A percentile compares a stretch with the other conserved stretches of the same genome.
phyloP scores from a whole-genome alignment of 2,797 vertebrate species.

The Selene dorsalis region DNA sequence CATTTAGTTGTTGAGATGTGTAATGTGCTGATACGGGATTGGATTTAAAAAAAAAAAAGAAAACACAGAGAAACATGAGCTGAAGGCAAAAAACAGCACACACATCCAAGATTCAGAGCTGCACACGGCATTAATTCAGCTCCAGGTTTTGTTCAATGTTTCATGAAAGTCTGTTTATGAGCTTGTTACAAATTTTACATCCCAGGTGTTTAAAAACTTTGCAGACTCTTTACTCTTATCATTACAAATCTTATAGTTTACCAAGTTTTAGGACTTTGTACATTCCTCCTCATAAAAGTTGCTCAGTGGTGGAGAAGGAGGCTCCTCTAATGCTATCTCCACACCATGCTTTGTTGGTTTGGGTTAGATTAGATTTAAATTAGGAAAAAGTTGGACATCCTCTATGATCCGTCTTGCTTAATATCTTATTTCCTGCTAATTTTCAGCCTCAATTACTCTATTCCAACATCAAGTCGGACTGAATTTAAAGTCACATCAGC shows the following conservation, averaged over 20 bases:
- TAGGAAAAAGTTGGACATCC: constrained; percentile 66
- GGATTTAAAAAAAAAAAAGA: constrained; percentile 15
- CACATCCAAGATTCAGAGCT: constrained; percentile 40
- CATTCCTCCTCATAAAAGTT: constrained; percentile 59
- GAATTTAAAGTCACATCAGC: constrained; percentile 69
- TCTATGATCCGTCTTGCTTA: constrained; percentile 66
- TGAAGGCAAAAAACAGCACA: constrained; percentile 47
- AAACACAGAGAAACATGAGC: constrained; percentile 19
- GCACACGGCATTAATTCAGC: constrained; percentile 16
- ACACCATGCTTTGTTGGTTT: constrained; percentile 69
- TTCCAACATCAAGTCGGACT: constrained; percentile 51
- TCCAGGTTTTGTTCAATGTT: constrained; percentile 50
- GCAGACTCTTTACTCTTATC: constrained; percentile 42
- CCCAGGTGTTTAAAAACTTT: constrained; percentile 36
- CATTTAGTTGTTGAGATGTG: constrained; percentile 21
- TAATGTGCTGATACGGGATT: constrained; percentile 27
- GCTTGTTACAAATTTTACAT: constrained; percentile 47
- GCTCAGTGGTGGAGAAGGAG: constrained; percentile 49
- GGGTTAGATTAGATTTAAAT: constrained; percentile 76
- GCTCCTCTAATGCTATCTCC: constrained; percentile 51
- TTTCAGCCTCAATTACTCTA: constrained; percentile 70
- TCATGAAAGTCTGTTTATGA: constrained; percentile 50
- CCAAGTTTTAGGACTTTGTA: constrained; percentile 50
- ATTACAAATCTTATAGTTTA: constrained; percentile 44
- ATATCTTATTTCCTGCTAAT: constrained; percentile 72